Evolutionary conservation across 2,888 invertebrate species (phyloP), one percentile per base, ranked within the genome.

Genomic region (Ornithoptera priamus): DNA sequence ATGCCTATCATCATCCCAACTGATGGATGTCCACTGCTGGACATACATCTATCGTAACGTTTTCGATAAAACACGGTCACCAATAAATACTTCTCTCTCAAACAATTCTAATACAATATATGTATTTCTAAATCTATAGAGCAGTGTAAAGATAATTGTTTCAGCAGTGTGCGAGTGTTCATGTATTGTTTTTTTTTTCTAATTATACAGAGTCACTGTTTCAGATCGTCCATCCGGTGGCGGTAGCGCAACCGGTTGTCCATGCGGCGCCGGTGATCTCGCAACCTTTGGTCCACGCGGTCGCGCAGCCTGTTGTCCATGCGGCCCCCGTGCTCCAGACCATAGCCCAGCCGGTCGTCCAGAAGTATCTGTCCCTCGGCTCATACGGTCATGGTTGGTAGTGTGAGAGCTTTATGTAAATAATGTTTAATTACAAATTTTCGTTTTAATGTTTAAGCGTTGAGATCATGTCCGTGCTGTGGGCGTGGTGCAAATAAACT

Each of bases 351-450:
- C 84, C 87, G 0, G 77, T 83, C 12, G 76, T 81, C 30, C 82
- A 82, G 68, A 75, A 71, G 42, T 70, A 70, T 63, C 67, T 70
- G 69, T 76, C 74, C 30, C 73, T 77, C 20, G 78, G 78, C 8
- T 78, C 77, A 46, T 82, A 80, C 70, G 88, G 87, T 57, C 90
- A 90, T 71, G 88, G 89, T n/a, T 91, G 91, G 91, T 92, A 85
- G 79, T 73, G 57, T 65, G 62, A 30, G 67, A 22, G 65, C 39
- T 67, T 69, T 72, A 76, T 81, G 80, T 84, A 81, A 78, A 80
- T 83, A 80, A 80, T 76, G 58, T 74, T 78, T 73, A 75, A 72
- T 75, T 68, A 65, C 75, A 73, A 68, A 20, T 68, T 63, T 66
- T 66, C 46, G 57, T 62, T 71, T 75, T 59, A 72, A 50, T 71